These are phyloP conservation scores for Lottia scabra DNA, from an alignment of 2,888 invertebrate genomes.

Conservation along the genomic window DNA sequence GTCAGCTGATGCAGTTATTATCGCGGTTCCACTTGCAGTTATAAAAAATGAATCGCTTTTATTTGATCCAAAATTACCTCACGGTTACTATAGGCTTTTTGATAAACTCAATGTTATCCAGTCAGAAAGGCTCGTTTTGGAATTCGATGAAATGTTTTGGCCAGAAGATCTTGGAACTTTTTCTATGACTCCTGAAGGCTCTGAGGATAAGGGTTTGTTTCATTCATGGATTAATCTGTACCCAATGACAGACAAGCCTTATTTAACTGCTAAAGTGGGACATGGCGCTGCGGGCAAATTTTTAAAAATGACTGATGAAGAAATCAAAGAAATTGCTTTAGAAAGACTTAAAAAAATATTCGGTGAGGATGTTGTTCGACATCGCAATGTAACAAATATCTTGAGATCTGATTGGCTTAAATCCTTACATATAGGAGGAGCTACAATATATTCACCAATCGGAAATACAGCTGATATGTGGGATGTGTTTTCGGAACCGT, in stretches of 20 bases:
- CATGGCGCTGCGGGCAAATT: conserved; percentile 40
- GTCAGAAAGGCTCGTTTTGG: conserved; percentile 44
- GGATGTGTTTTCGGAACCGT: conserved; percentile 41
- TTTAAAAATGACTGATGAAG: conserved; percentile 43
- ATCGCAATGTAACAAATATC: conserved; percentile 41
- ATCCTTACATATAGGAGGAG: conserved; percentile 39
- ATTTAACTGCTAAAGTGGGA: conserved; percentile 41
- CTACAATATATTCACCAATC: conserved; percentile 47
- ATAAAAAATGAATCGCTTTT: conserved; percentile 38
- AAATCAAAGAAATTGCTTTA: conserved; percentile 38
- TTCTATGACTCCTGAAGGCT: conserved; percentile 37
- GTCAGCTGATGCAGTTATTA: conserved; percentile 49
- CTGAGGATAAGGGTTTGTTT: conserved; percentile 41
- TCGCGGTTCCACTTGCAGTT: conserved; percentile 53
- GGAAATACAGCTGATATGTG: conserved; percentile 35
- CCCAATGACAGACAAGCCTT: conserved; percentile 37
- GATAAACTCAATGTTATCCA: conserved; percentile 36
- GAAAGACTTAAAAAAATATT: conserved; percentile 45
- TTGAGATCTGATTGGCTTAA: conserved; percentile 50
- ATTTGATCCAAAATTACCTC: conserved; percentile 53
- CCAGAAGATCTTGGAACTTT: conserved; percentile 53
- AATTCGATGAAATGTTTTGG: conserved; percentile 57
- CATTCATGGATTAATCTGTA: conserved; percentile 55
- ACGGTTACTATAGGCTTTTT: conserved; percentile 37
- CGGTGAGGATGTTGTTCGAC: conserved; percentile 40